Evolutionary conservation across 1,140 invertebrate genomes (phyloP), one percentile per base, ranked within the genome.

Genomic region (Zaprionus kolodkinae): DNA sequence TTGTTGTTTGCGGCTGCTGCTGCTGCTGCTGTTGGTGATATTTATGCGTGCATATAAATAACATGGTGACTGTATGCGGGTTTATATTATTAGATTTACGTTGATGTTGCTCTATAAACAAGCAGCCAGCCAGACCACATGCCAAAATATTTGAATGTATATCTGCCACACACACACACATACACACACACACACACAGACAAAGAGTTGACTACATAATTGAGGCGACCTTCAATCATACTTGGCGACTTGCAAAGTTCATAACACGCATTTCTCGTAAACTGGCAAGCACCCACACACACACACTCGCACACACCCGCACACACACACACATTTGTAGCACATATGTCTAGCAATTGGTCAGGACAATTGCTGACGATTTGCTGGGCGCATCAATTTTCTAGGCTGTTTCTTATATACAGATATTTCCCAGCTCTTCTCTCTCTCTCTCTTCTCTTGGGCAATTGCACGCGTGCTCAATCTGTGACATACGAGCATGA

Each of bases 1-100:
- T n/a, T 38, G 27, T 30, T 52, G 54, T 6, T 50, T 21, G 21
- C 21, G 21, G 38, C 25, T 70, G 65, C 12, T 56, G 66, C 48
- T 60, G 54, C 27, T 50, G 66, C 21, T 70, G 52, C 56, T 74
- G 78, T 38, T 82, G 81, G 78, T 89, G 81, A 81, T 89, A 88
- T 88, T 88, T 89, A 88, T 89, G 85, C 81, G 70, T 89, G 62
- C 78, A 65, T 79, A 88, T 88, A 88, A 89, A 90, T 88, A 88
- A 88, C 81, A 69, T 71, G 70, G 78, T 54, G 50, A 62, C 74
- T 64, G 62, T 76, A 60, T 72, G 54, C 71, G 75, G 76, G 79
- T 67, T 86, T 86, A 83, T 87, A 78, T 84, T 88, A 88, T 88
- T 89, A 88, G 85, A 88, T 89, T 81, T 89, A 88, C 80, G 61